phyloP scores from a whole-genome alignment of 2,888 invertebrate genomes.

The Oeneis ivallda region DNA sequence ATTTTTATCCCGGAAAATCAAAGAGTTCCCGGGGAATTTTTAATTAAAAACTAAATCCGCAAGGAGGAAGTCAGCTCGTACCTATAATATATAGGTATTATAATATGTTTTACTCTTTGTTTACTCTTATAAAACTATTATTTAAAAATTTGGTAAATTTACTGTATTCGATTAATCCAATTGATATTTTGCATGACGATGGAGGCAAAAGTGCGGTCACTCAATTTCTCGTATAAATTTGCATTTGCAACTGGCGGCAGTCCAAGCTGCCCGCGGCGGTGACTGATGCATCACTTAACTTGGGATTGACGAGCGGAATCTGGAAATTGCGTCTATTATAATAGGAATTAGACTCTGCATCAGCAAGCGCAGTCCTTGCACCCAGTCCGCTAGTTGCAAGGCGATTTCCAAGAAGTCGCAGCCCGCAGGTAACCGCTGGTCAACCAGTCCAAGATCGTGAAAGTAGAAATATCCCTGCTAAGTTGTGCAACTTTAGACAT shows the following conservation, averaged over 20 bases:
- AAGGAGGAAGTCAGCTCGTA: too few species aligned
- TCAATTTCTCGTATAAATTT: slow-evolving; percentile 66
- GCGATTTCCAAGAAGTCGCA: not conserved
- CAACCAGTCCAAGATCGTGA: too few species aligned
- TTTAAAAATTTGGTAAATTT: slow-evolving; percentile 10
- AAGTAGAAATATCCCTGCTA: too few species aligned
- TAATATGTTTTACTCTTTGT: too few species aligned
- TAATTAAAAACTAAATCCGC: too few species aligned
- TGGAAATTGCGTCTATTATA: not conserved
- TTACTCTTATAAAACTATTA: not conserved
- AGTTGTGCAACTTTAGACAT: too few species aligned
- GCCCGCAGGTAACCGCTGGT: too few species aligned
- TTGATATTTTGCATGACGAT: slow-evolving; percentile 57
- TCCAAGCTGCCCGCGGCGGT: slow-evolving; percentile 63
- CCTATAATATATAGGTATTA: too few species aligned
- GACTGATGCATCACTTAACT: slow-evolving; percentile 61
- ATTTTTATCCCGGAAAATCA: too few species aligned
- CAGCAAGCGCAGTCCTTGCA: not conserved
- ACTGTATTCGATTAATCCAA: slow-evolving; percentile 32
- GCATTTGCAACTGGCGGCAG: slow-evolving; percentile 62
- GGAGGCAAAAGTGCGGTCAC: slow-evolving; percentile 56
- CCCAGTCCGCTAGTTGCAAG: too few species aligned
- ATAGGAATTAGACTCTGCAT: not conserved
- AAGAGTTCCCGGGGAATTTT: too few species aligned
- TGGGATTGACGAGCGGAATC: slow-evolving; percentile 28